These are phyloP conservation scores for Melinopterus prodromus DNA, from an alignment of 2,888 invertebrate species.

Conservation along the genomic window DNA sequence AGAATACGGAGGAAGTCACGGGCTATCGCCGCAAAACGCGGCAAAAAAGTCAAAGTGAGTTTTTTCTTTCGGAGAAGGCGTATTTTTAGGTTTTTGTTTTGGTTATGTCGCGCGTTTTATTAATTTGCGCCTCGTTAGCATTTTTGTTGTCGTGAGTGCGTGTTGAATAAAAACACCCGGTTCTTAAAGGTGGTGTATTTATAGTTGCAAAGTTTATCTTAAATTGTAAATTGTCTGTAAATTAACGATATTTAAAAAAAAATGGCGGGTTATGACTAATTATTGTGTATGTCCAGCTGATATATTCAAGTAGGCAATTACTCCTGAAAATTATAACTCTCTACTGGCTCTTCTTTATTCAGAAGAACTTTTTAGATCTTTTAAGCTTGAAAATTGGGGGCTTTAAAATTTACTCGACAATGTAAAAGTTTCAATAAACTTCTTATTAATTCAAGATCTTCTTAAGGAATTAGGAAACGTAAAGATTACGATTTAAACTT, in stretches of 20 bases:
- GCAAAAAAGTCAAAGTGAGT: constrained; percentile 83
- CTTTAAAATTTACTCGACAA: no score
- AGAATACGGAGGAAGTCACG: constrained; percentile 85
- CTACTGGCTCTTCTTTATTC: no score
- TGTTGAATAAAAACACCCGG: constrained; percentile 4
- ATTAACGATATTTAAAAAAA: background rate
- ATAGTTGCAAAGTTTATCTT: background rate
- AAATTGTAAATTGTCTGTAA: background rate
- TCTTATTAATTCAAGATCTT: no score
- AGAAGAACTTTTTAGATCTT: no score
- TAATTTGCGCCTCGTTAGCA: background rate
- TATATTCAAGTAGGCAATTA: no score
- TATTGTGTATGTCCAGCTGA: background rate
- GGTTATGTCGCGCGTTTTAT: background rate
- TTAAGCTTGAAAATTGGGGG: no score
- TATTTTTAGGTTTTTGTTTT: background rate
- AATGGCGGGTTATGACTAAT: background rate
- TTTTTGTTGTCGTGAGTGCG: background rate
- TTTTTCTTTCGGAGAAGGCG: background rate
- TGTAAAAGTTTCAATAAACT: no score
- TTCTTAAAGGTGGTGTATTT: background rate
- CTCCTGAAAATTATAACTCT: no score
- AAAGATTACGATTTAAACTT: no score
- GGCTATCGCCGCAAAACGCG: constrained; percentile 83
- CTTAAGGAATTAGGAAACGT: no score